Conservation (phyloP, 1,140 invertebrate species). For the Drosophila serrata region DNA sequence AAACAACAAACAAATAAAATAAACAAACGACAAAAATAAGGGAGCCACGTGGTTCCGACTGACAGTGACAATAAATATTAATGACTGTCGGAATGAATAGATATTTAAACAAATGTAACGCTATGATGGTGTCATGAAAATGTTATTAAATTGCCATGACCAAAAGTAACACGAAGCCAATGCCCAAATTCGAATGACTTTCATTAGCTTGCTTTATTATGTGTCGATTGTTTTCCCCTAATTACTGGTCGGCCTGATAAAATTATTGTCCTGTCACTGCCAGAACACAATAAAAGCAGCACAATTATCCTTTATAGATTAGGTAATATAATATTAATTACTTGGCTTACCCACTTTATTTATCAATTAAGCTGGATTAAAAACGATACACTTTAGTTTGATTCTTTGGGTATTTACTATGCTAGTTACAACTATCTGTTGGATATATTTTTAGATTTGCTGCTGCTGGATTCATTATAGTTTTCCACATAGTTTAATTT, state of each 20-base stretch:
- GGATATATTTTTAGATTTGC: neutral
- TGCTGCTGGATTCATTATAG: no score
- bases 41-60: slow-evolving; percentile 27
- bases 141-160: slow-evolving; percentile 65
- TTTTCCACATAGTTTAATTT: no score
- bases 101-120: slow-evolving; percentile 50
- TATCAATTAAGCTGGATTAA: neutral
- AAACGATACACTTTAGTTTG: neutral
- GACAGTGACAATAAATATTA: slow-evolving; percentile 55
- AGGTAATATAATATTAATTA: neutral
- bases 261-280: slow-evolving; percentile 18
- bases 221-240: slow-evolving; percentile 47
- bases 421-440: neutral
- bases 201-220: slow-evolving; percentile 40
- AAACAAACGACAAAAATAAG: neutral
- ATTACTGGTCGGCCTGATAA: slow-evolving; percentile 36
- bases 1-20: slow-evolving; percentile 10
- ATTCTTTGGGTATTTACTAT: neutral
- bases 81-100: slow-evolving; percentile 39
- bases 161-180: slow-evolving; percentile 13
- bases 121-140: slow-evolving; percentile 50
- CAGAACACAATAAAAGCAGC: slow-evolving; percentile 4
- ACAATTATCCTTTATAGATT: neutral
- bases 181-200: slow-evolving; percentile 15
- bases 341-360: neutral